Conservation (phyloP, 2,888 invertebrate genomes). For the Melinaea marsaeus region DNA sequence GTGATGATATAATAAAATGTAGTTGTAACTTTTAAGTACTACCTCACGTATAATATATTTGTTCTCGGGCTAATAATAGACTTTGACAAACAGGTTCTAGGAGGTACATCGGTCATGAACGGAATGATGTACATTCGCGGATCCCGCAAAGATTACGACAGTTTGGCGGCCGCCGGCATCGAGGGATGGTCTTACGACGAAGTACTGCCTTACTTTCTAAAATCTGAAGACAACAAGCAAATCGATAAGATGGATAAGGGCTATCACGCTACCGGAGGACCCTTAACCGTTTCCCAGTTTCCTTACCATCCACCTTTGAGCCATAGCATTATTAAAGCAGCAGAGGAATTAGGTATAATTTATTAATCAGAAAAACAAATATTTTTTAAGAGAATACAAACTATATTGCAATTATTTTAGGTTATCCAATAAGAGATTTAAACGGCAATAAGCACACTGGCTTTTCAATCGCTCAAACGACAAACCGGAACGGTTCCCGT, state of each 20-base stretch:
- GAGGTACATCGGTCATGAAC: conserved; percentile 95
- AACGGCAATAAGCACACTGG: conserved; percentile 90
- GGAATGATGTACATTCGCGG: conserved; percentile 98
- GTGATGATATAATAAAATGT: background rate
- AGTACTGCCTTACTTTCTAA: conserved; percentile 92
- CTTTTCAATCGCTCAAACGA: conserved; percentile 93
- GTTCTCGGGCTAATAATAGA: too few relatives aligned
- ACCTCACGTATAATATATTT: background rate
- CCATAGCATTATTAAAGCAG: conserved; percentile 86
- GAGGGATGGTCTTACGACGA: conserved; percentile 94
- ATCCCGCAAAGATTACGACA: conserved; percentile 90
- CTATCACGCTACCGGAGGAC: conserved; percentile 87
- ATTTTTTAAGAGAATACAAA: background rate
- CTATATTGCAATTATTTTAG: conserved; percentile 50
- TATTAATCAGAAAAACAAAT: background rate
- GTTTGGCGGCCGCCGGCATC: conserved; percentile 91
- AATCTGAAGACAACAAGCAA: conserved; percentile 88
- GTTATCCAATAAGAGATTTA: conserved; percentile 85
- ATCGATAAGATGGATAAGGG: conserved; percentile 84
- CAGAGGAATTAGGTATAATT: conserved; percentile 82
- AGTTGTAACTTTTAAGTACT: background rate
- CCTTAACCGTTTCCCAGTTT: conserved; percentile 87
- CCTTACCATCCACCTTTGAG: conserved; percentile 92
- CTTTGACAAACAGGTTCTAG: conserved; percentile 80
- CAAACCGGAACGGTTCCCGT: conserved; percentile 90